Evolutionary conservation across 2,797 vertebrate genomes (phyloP).

Genomic region (Periophthalmus magnuspinnatus): DNA sequence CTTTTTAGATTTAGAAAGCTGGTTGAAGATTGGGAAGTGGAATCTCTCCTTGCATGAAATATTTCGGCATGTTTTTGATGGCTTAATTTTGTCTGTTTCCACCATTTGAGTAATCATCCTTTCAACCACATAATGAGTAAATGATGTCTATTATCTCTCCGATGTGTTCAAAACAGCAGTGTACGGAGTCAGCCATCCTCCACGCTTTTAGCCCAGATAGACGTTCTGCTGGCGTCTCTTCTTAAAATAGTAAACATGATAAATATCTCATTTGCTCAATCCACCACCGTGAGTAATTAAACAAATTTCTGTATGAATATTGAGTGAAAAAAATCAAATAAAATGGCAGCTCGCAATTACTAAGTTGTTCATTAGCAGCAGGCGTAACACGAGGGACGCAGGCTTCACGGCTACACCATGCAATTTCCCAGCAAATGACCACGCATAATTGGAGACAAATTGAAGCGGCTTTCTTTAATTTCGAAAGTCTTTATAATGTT

Average conservation of each 20-base stretch:
- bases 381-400: neutral
- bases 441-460: slow-evolving; percentile 14
- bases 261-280: slow-evolving; percentile 18
- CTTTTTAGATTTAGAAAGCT: neutral
- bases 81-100: neutral
- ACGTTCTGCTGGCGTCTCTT: neutral
- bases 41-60: neutral
- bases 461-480: slow-evolving; percentile 2
- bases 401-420: slow-evolving; percentile 1
- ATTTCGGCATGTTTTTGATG: neutral
- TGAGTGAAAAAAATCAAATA: slow-evolving; percentile 3
- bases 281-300: neutral
- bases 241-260: slow-evolving; percentile 18
- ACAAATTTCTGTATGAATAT: neutral
- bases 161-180: slow-evolving; percentile 6
- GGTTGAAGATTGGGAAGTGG: neutral
- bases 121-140: slow-evolving; percentile 15
- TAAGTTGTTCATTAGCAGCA: neutral
- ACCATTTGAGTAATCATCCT: slow-evolving; percentile 6
- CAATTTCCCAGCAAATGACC: slow-evolving; percentile 17
- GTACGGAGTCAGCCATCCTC: neutral
- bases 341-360: slow-evolving; percentile 13
- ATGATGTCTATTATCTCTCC: slow-evolving; percentile 22
- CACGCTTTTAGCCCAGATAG: neutral
- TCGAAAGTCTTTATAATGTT: slow-evolving; percentile 4